Conservation (phyloP, 2,797 vertebrate genomes). For the Bradypodion pumilum region DNA sequence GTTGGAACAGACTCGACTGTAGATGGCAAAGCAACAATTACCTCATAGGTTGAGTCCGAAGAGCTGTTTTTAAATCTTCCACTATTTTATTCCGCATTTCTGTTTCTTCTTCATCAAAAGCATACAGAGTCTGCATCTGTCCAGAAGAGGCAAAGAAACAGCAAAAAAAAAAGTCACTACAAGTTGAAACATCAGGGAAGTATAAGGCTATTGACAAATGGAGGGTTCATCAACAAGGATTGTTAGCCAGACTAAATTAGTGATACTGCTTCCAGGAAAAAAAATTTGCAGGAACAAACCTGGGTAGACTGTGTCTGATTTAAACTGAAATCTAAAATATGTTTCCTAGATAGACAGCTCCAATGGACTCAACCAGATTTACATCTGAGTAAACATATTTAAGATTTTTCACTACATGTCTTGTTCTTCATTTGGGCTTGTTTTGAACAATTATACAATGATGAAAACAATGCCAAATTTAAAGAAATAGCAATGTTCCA, state of each 20-base stretch:
- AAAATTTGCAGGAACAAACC: conserved; percentile 46
- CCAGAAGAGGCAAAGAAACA: conserved; percentile 39
- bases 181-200: conserved; percentile 26
- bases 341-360: background rate
- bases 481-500: background rate
- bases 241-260: conserved; percentile 33
- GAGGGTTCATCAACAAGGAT: conserved; percentile 32
- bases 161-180: conserved; percentile 30
- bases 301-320: conserved; percentile 42
- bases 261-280: conserved; percentile 43
- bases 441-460: conserved; percentile 29
- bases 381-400: background rate
- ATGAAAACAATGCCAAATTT: conserved; percentile 42
- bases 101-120: conserved; percentile 95
- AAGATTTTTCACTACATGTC: background rate
- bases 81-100: conserved; percentile 97
- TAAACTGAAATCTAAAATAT: background rate
- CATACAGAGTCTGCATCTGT: conserved; percentile 96
- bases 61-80: conserved; percentile 96
- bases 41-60: conserved; percentile 98
- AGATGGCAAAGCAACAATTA: conserved; percentile 57
- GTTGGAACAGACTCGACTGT: conserved; percentile 11
- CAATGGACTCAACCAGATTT: background rate
- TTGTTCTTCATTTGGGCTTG: conserved; percentile 7
- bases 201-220: conserved; percentile 2